Base-by-base conservation (phyloP, 2,888 invertebrate species). In the Corbicula japonica region DNA sequence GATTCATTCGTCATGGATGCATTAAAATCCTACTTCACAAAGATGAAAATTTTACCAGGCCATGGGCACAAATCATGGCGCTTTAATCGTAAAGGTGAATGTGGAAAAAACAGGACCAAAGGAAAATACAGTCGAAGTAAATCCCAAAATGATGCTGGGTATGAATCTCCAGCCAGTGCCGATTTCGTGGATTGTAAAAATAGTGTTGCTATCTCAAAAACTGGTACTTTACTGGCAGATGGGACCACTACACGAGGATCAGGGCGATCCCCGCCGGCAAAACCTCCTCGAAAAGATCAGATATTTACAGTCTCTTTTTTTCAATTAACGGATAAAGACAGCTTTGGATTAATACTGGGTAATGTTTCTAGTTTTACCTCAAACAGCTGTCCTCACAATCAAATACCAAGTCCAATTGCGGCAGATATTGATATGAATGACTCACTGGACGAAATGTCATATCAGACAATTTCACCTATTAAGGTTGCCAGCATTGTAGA, bases 221-320 rank as follows among this genome's bases (percentile, higher is more conserved):
- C 60, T 30, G 72, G 76, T 18, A 75, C 74, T 10, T 41, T 80
- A 23, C 34, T 76, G 21, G 38, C 76, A 23, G 48, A 63, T 28
- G 62, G 50, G 6, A 54, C n/a, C 8, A 35, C 65, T 0, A 50
- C 48, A 12, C 30, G 38, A 21, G 74, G 75, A 6, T 72, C 74
- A 21, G 34, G 65, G 28, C 82, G 85, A 63, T 85, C 88, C 0
- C 88, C 91, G 3, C 91, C 91, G 4, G 83, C 86, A 2, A 91
- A 91, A 82, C 91, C 91, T 0, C 91, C 91, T 3, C 63, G 91
- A 44, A 90, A 86, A 71, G 91, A 90, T 69, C 88, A 90, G 58
- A 78, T 90, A 10, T 88, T 90, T 68, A 84, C 83, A 12, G 88
- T 90, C 18, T 85, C 87, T 32, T n/a, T n/a, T 28, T 83, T 89